Evolutionary conservation across 2,797 vertebrate species (phyloP), one percentile per base, ranked within the genome.

Genomic region (Ctenopoma kingsleyae): DNA sequence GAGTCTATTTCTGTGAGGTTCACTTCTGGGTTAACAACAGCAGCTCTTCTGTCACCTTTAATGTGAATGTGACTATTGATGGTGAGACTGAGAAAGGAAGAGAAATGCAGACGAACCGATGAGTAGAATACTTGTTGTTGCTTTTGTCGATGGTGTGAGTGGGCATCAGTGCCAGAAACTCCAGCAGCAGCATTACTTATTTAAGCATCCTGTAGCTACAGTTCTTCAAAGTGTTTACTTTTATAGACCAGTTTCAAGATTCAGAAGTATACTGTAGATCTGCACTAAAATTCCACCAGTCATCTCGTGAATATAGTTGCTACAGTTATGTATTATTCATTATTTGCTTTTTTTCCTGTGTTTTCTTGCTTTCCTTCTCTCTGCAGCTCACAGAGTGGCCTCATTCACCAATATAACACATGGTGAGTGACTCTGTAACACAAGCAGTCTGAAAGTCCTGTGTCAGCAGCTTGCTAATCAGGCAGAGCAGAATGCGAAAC

Each of bases 351-450:
- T 80, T 63, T 30, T 56, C 52, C 52, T 32, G 16, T 32, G 13
- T 40, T 22, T n/a, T 64, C 38, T 75, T 53, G 57, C 55, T 67
- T 53, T 32, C 47, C 57, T 35, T 84, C 61, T 87, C 84, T 77
- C 71, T 57, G 54, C 85, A 94, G 94, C 43, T 65, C 49, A 55
- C 60, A 75, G 78, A 59, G 46, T 68, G 85, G 80, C 78, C 82
- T 57, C 63, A 30, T 91, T 91, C 83, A 20, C 40, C 48, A 66
- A 63, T 30, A 36, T 75, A 71, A 82, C 36, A 74, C 38, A 91
- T 44, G 78, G 94, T 95, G 89, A 94, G 93, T 91, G 81, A 90
- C 82, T 89, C 72, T 71, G 67, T 66, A 83, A 78, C 82, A 78
- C 44, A 77, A 70, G 77, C 80, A 69, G 71, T 52, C 65, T 81